phyloP scores from a whole-genome alignment of 2,797 vertebrate genomes.

The Gallinago stenura region DNA sequence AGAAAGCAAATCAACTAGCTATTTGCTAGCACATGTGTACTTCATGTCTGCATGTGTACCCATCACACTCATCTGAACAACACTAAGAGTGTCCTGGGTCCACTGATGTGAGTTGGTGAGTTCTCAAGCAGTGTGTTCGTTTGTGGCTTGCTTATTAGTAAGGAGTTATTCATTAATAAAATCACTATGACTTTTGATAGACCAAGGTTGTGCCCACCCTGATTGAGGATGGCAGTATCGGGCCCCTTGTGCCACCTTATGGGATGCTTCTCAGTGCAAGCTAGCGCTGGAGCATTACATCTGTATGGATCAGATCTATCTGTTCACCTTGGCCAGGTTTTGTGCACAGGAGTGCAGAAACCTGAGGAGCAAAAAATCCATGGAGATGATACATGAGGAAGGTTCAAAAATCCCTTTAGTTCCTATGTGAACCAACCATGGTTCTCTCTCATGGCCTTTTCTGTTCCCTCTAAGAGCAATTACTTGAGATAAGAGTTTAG shows the following conservation, averaged over 20 bases:
- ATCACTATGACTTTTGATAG: not conserved
- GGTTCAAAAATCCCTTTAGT: not conserved
- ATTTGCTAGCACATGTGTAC: not conserved
- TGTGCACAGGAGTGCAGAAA: not conserved
- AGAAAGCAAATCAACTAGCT: not conserved
- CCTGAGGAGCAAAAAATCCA: not conserved
- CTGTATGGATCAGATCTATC: not conserved
- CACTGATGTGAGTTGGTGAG: not conserved
- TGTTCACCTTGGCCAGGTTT: not conserved
- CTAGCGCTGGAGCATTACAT: accelerated
- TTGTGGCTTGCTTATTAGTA: not conserved
- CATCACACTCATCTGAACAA: not conserved
- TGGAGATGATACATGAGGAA: not conserved
- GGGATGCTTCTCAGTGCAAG: not conserved
- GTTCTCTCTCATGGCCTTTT: not conserved
- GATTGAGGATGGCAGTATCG: not conserved
- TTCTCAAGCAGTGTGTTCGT: not conserved
- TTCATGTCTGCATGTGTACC: not conserved
- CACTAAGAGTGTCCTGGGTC: not conserved
- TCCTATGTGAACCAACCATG: not conserved
- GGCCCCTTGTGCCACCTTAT: not conserved
- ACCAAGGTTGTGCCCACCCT: not conserved
- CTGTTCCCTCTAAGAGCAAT: accelerated
- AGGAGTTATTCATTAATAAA: not conserved
- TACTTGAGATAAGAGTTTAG: not conserved